phyloP scores from a whole-genome alignment of 2,113 vertebrate genomes.

The Sus scrofa region T2T-Sscrofa CM000824.6:184333001-184333500 shows the following conservation, averaged over 20 bases:
- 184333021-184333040: constrained; percentile 11
- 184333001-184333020: constrained; percentile 19
- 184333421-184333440: constrained; percentile 77
- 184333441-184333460: constrained; percentile 68
- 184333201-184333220: not conserved
- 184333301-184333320: not conserved
- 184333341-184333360: constrained; percentile 23
- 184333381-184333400: constrained; percentile 40
- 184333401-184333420: constrained; percentile 62
- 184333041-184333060: not conserved
- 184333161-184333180: not conserved
- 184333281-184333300: not conserved
- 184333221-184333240: not conserved
- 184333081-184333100: constrained; percentile 1
- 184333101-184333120: not conserved
- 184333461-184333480: constrained; percentile 70
- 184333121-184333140: not conserved
- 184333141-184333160: not conserved
- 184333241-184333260: not conserved
- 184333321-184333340: not conserved
- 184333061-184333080: not conserved
- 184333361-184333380: not conserved
- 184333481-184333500: constrained; percentile 71
- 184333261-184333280: not conserved
- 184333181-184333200: not conserved